Evolutionary conservation across 2,113 vertebrate genomes (phyloP).

Genomic region (Amia ocellicauda): DNA sequence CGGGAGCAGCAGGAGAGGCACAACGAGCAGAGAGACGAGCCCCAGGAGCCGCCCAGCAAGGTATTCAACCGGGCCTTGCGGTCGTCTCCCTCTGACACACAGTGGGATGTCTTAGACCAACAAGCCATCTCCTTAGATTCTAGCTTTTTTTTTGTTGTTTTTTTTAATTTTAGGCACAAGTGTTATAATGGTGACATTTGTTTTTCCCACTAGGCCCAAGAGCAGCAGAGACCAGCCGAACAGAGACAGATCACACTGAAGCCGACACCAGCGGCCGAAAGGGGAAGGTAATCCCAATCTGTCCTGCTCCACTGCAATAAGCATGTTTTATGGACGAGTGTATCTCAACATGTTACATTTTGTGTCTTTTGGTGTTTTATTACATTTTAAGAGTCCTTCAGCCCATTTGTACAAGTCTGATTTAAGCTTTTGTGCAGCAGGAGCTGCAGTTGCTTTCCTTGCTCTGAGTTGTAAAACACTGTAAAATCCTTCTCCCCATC

Average conservation of each 20-base stretch:
- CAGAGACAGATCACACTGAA: conserved; percentile 87
- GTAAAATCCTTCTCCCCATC: conserved; percentile 23
- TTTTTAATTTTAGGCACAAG: neutral
- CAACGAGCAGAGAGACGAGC: conserved; percentile 87
- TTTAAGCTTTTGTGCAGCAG: too few species aligned
- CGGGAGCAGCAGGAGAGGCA: conserved; percentile 92
- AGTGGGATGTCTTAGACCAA: too few species aligned
- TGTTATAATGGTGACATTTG: neutral
- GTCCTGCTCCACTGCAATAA: too few species aligned
- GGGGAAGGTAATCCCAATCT: conserved; percentile 96
- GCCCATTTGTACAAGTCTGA: too few species aligned
- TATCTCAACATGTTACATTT: too few species aligned
- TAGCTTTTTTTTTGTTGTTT: neutral
- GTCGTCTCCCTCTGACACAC: too few species aligned
- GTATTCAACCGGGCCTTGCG: conserved; percentile 43
- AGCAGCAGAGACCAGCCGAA: conserved; percentile 79
- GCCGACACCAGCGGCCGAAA: conserved; percentile 82
- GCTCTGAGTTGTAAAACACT: neutral
- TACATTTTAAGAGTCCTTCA: too few species aligned
- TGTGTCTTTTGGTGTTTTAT: too few species aligned
- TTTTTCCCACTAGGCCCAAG: conserved; percentile 70
- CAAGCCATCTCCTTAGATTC: too few species aligned
- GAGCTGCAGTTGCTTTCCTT: too few species aligned
- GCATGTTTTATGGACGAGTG: too few species aligned
- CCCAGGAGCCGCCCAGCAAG: conserved; percentile 83